Evolutionary conservation across 1,140 invertebrate genomes (phyloP), one percentile per base, ranked within the genome.

Genomic region (Heterodera schachtii): DNA sequence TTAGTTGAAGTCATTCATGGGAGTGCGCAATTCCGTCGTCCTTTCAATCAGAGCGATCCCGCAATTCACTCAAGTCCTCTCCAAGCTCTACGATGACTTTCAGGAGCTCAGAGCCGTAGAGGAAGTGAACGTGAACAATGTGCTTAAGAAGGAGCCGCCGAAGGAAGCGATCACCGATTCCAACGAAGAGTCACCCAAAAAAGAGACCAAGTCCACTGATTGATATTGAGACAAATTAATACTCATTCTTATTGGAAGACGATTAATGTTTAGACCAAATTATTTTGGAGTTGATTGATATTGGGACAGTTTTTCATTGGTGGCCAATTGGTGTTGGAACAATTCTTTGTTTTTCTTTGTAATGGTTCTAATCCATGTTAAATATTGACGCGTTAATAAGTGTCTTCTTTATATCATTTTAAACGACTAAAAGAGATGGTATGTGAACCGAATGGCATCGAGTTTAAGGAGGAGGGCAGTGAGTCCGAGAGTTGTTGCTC

Each of bases 31-130:
- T n/a, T 75, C 84, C 11, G 79, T 85, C 43, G 86, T 84, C 52
- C n/a, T 85, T 13, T 85, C 84, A 7, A 71, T 57, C 21, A 49
- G 81, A 7, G 75, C 85, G 8, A 74, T 85, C 41, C 81, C 81
- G n/a, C 84, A 85, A 13, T 87, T 85, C 49, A 79, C 57, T 74
- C 84, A 86, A 46, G 84, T 85, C 47, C 47, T 85, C 13, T 71
- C 47, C 43, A 84, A 85, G 44, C 43, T 85, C 21, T 67, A 84
- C 16, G 49, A 82, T 46, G 47, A 82, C 16, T 82, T 82, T 60
- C 67, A 77, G 31, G 16, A 64, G 8, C 81, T 83, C 70, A 75
- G 81, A 43, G 52, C 57, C 44, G 57, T 43, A 2, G 73, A 57
- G 5, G 77, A 43, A n/a, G 75, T 44, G 69, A 71, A 71, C 3